These are phyloP conservation scores for Ceratothoa steindachneri DNA, from an alignment of 2,888 invertebrate genomes.

Conservation along the genomic window DNA sequence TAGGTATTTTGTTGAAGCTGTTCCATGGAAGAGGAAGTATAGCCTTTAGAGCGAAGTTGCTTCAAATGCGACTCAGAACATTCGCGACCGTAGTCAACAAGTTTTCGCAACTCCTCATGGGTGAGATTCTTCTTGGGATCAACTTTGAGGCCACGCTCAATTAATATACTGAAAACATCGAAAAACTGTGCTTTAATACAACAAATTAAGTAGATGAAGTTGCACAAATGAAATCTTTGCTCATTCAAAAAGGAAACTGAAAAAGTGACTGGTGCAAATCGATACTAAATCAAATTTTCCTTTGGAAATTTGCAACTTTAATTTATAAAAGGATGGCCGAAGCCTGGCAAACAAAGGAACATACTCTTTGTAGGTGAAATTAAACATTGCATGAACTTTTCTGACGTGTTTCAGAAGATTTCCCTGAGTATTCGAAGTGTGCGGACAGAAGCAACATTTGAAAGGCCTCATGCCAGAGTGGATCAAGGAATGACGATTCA, in stretches of 20 bases:
- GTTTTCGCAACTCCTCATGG: neutral
- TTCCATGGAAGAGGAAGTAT: neutral
- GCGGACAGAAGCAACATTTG: conserved; percentile 49
- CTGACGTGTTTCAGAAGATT: conserved; percentile 50
- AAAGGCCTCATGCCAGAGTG: conserved; percentile 48
- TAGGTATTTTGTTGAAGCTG: neutral
- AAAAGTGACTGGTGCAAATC: no score
- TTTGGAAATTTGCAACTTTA: no score
- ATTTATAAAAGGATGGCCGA: neutral
- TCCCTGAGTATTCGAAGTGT: conserved; percentile 50
- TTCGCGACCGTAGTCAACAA: neutral
- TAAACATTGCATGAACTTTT: conserved; percentile 48
- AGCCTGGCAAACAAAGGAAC: no score
- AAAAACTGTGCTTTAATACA: neutral
- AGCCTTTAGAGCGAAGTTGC: neutral
- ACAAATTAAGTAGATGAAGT: no score
- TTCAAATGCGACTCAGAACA: neutral
- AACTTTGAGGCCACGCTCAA: neutral
- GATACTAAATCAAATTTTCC: no score
- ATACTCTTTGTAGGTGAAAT: conserved; percentile 49
- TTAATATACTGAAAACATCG: neutral
- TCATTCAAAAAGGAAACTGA: no score
- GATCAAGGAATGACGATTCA: conserved; percentile 47
- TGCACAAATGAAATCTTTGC: no score
- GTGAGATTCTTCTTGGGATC: neutral